Conservation (phyloP, 2,113 vertebrate genomes). For the Tursiops truncatus region DNA sequence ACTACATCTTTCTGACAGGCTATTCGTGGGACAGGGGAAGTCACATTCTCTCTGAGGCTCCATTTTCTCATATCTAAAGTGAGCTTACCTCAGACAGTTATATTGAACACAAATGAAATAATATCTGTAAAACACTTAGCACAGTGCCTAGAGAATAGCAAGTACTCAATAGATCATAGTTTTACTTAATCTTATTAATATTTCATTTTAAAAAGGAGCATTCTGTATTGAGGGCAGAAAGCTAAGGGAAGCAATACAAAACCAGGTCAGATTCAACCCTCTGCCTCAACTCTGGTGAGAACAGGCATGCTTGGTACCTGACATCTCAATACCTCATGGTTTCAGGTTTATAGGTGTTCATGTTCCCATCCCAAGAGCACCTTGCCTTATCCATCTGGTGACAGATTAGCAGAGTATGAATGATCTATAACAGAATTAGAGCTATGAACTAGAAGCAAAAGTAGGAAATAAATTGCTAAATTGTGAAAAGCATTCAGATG, state of each 20-base stretch:
- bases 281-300: not conserved
- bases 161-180: not conserved
- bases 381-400: not conserved
- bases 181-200: not conserved
- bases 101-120: not conserved
- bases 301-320: not conserved
- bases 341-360: conserved; percentile 49
- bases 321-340: not conserved
- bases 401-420: conserved; percentile 49
- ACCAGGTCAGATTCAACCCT: not conserved
- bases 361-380: conserved; percentile 4
- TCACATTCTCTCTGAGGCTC: not conserved
- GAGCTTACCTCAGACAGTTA: not conserved
- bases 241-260: not conserved
- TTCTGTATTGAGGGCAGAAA: not conserved
- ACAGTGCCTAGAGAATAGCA: not conserved
- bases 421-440: conserved; percentile 32
- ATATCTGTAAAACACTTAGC: not conserved
- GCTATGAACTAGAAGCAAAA: not conserved
- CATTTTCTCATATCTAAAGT: not conserved
- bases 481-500: not conserved
- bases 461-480: conserved; percentile 13
- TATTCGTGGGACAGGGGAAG: not conserved
- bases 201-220: not conserved
- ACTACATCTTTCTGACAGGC: not conserved